Conservation (phyloP, 2,888 invertebrate genomes). For the Synanthedon myopaeformis region DNA sequence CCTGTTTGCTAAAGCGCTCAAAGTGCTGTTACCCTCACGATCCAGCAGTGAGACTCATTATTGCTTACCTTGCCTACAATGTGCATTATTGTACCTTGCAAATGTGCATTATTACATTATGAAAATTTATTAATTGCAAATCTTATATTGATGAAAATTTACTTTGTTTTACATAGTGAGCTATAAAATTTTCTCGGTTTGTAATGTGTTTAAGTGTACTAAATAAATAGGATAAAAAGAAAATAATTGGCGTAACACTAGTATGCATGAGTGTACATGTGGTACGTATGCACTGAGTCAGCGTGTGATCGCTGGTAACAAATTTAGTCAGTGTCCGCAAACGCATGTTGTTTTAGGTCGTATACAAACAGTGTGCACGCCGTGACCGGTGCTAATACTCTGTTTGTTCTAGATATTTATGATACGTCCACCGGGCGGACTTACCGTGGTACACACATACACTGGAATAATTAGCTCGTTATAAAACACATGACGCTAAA, state of each 20-base stretch:
- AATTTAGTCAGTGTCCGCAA: constrained; percentile 57
- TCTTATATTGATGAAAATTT: no score
- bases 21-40: no score
- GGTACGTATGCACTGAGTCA: constrained; percentile 40
- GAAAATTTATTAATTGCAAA: no score
- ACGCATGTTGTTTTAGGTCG: constrained; percentile 68
- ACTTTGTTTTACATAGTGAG: no score
- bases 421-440: constrained; percentile 26
- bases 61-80: no score
- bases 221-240: constrained; percentile 4
- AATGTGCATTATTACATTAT: no score
- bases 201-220: no score
- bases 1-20: no score
- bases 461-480: constrained; percentile 65
- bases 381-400: constrained; percentile 62
- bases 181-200: no score
- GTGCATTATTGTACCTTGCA: no score
- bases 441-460: constrained; percentile 31
- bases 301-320: constrained; percentile 57
- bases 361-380: constrained; percentile 55
- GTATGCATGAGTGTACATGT: no score
- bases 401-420: constrained; percentile 66
- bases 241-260: constrained; percentile 1
- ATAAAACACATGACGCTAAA: constrained; percentile 45
- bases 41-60: no score